Evolutionary conservation across 2,888 invertebrate genomes (phyloP).

Genomic region (Nasonovia ribisnigri): DNA sequence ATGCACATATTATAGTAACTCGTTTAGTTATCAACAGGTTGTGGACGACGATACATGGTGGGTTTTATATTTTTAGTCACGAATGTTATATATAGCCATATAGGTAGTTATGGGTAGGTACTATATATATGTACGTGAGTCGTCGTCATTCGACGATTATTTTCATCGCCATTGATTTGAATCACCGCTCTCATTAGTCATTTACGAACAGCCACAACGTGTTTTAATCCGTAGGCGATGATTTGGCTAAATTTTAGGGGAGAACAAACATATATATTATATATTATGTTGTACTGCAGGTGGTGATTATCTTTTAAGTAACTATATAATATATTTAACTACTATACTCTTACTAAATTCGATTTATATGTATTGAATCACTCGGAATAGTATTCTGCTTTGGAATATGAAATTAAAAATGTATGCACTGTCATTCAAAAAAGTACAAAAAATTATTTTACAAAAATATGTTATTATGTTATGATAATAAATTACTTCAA

Average conservation of each 20-base stretch:
- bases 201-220: not conserved
- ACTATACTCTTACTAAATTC: not conserved
- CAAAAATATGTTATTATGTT: not conserved
- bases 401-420: not conserved
- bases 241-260: not conserved
- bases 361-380: not conserved
- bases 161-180: not conserved
- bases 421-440: not conserved
- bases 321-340: not conserved
- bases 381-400: not conserved
- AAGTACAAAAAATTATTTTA: not conserved
- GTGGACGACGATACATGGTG: not conserved
- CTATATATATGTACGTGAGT: not conserved
- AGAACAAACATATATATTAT: not conserved
- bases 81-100: not conserved
- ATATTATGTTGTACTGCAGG: no score
- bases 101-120: not conserved
- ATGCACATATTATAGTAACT: not conserved
- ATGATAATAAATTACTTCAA: not conserved
- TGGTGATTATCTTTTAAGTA: not conserved
- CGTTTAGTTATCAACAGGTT: not conserved
- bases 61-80: not conserved
- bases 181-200: not conserved
- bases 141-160: not conserved
- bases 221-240: not conserved